Evolutionary conservation across 2,113 vertebrate genomes (phyloP).

Genomic region (Oncorhynchus nerka): DNA sequence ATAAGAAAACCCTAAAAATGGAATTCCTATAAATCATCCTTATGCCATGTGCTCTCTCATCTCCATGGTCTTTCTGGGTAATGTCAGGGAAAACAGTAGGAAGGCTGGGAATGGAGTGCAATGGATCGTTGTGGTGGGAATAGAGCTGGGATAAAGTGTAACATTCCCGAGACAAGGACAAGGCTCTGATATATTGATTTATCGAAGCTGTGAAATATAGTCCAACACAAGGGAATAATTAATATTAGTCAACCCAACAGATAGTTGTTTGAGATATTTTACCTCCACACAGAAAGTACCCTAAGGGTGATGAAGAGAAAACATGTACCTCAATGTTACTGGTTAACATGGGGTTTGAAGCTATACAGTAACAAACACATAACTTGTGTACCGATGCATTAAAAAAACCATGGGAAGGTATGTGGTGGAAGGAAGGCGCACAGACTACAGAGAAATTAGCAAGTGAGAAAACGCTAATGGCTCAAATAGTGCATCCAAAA

Average conservation of each 20-base stretch:
- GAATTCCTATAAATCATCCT: conserved; percentile 40
- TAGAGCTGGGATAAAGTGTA: conserved; percentile 27
- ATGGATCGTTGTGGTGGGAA: conserved; percentile 33
- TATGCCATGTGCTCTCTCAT: neutral
- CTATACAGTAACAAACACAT: neutral
- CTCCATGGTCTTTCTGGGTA: neutral
- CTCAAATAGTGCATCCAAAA: neutral
- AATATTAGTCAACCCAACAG: conserved; percentile 11
- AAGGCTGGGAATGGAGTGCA: neutral
- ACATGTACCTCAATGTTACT: neutral
- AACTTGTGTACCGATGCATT: neutral
- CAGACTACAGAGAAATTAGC: too few species aligned
- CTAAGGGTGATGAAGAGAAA: neutral
- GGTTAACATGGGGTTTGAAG: neutral
- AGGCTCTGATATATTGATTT: conserved; percentile 41
- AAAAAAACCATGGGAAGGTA: neutral
- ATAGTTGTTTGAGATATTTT: conserved; percentile 13
- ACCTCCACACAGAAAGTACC: neutral
- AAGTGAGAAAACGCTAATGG: too few species aligned
- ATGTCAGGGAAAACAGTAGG: neutral
- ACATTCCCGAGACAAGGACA: conserved; percentile 21
- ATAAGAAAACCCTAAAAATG: conserved; percentile 31
- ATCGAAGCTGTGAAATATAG: conserved; percentile 31
- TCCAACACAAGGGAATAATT: conserved; percentile 15
- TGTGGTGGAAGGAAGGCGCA: neutral